phyloP scores from a whole-genome alignment of 2,888 invertebrate genomes.

The Oscheius myriophilus region DNA sequence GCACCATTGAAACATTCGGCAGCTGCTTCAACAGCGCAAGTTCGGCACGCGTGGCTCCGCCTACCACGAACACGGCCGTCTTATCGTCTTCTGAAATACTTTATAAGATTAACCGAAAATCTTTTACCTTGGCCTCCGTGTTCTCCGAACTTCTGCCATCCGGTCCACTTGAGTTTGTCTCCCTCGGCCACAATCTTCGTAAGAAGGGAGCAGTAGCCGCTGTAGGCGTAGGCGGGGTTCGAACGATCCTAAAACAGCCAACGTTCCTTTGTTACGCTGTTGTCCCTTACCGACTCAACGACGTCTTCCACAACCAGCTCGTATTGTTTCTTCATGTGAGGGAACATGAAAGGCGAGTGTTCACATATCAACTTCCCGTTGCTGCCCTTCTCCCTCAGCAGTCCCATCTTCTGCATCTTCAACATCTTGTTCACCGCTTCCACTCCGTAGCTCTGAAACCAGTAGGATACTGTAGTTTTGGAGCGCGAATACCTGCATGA shows the following conservation, averaged over 20 bases:
- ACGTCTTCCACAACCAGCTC: constrained; percentile 42
- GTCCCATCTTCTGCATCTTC: constrained; percentile 66
- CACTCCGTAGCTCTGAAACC: constrained; percentile 64
- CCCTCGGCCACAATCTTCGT: constrained; percentile 80
- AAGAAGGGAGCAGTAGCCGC: constrained; percentile 90
- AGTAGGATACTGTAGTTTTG: neutral
- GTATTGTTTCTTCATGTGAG: constrained; percentile 45
- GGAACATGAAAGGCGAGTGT: constrained; percentile 43
- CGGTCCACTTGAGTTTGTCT: constrained; percentile 47
- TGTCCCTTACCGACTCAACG: constrained; percentile 29
- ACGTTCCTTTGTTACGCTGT: neutral
- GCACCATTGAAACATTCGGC: constrained; percentile 43
- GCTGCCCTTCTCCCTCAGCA: constrained; percentile 58
- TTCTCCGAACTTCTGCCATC: constrained; percentile 46
- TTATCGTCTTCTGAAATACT: constrained; percentile 32
- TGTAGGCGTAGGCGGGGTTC: constrained; percentile 90
- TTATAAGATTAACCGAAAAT: neutral
- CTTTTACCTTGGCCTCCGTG: constrained; percentile 19
- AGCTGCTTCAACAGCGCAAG: constrained; percentile 69
- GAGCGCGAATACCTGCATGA: constrained; percentile 42
- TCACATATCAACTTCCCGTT: constrained; percentile 45
- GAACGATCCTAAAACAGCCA: constrained; percentile 77
- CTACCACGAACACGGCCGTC: constrained; percentile 84
- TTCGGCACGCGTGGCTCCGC: constrained; percentile 95
- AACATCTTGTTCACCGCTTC: constrained; percentile 56